Percentiles rank a stretch among this genome's conserved stretches.
Evolutionary conservation across 2,797 vertebrate genomes (phyloP).

Genomic region (Selene dorsalis): DNA sequence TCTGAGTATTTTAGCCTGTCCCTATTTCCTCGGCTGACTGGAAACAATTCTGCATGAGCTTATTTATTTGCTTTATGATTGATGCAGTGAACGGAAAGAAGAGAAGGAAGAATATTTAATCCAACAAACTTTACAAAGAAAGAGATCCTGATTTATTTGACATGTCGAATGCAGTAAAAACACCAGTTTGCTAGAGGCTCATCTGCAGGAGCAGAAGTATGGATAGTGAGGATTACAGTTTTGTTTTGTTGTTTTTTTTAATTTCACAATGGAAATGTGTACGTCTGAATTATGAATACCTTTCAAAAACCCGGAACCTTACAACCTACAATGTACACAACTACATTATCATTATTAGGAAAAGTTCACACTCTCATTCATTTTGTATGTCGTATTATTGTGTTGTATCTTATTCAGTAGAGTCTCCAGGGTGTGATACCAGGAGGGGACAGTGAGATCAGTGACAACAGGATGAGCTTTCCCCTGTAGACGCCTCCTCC

Average conservation of each 20-base stretch:
- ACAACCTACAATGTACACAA: no score
- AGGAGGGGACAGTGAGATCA: constrained; percentile 7
- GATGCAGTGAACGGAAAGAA: no score
- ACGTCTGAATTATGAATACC: background rate
- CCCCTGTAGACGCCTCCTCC: constrained; percentile 42
- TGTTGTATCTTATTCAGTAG: constrained; percentile 10
- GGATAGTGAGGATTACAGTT: background rate
- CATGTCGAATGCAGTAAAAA: no score
- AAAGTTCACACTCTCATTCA: background rate
- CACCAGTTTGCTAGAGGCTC: background rate
- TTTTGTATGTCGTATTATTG: background rate
- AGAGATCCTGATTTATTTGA: no score
- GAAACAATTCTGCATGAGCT: no score
- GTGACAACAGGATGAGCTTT: constrained; percentile 25
- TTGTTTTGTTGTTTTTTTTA: background rate
- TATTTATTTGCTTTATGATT: no score
- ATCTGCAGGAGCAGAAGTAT: background rate
- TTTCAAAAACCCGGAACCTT: background rate
- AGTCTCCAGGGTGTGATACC: constrained; percentile 8
- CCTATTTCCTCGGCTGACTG: no score
- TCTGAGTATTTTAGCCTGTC: no score
- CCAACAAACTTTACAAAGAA: no score
- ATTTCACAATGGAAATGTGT: background rate
- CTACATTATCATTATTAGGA: background rate
- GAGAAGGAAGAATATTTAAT: no score